These are phyloP conservation scores for Zygogramma bicolorata DNA, from an alignment of 2,888 invertebrate genomes.

Conservation along the genomic window DNA sequence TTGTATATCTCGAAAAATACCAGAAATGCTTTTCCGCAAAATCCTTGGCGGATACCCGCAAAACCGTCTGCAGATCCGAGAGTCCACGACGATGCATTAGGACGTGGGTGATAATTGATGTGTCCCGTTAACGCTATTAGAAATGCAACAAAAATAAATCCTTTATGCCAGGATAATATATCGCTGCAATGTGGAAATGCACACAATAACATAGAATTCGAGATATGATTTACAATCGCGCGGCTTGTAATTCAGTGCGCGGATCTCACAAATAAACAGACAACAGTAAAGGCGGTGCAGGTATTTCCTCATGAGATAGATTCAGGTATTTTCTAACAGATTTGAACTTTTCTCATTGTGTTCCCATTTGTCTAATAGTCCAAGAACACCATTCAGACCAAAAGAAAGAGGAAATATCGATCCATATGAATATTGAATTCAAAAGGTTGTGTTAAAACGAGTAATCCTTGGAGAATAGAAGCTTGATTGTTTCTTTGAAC, in stretches of 20 bases:
- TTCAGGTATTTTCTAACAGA: no score
- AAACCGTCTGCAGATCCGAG: not conserved
- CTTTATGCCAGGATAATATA: constrained; percentile 38
- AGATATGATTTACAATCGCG: constrained; percentile 1
- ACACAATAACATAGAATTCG: constrained; percentile 11
- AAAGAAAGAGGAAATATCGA: no score
- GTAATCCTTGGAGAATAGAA: no score
- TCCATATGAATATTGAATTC: no score
- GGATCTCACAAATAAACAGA: no score
- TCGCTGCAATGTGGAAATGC: constrained; percentile 21
- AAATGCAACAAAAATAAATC: constrained; percentile 46
- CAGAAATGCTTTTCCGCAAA: not conserved
- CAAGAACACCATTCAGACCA: no score
- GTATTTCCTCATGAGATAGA: not conserved
- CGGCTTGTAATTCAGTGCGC: not conserved
- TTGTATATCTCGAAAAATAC: not conserved
- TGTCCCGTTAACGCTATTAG: constrained; percentile 45
- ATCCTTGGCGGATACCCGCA: not conserved
- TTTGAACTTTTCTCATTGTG: no score
- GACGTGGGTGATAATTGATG: constrained; percentile 49
- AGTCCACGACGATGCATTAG: not conserved
- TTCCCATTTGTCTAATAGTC: no score
- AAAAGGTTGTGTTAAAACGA: no score
- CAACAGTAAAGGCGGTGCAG: not conserved
- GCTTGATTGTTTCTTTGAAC: no score